phyloP scores from a whole-genome alignment of 2,113 vertebrate genomes.

The Mormyrus iriodes region DNA sequence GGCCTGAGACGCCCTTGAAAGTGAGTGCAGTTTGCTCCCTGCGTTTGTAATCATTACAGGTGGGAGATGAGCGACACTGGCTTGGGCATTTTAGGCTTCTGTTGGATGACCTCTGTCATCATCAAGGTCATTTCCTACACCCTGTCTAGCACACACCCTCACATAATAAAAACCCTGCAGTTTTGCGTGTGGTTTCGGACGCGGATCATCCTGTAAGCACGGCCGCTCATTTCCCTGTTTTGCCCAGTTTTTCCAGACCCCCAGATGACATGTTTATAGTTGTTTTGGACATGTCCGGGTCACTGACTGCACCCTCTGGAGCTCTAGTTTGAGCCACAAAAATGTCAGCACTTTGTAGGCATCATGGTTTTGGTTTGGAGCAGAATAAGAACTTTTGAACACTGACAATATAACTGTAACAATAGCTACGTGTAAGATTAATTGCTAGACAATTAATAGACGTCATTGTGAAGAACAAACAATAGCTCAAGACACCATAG shows the following conservation, averaged over 20 bases:
- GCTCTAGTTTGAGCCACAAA: neutral
- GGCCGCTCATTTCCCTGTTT: too few relatives aligned
- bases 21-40: slow-evolving; percentile 68
- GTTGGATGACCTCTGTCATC: slow-evolving; percentile 49
- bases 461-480: neutral
- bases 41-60: slow-evolving; percentile 65
- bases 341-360: neutral
- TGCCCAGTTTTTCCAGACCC: neutral
- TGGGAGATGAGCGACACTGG: slow-evolving; percentile 55
- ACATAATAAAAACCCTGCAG: neutral
- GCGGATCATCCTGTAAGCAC: neutral
- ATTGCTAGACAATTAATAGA: neutral
- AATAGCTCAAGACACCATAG: neutral
- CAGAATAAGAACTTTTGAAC: neutral
- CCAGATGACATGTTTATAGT: neutral
- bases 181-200: neutral
- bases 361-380: neutral
- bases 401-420: neutral
- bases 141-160: neutral
- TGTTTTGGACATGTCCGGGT: neutral
- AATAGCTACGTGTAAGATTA: neutral
- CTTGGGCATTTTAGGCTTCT: slow-evolving; percentile 47
- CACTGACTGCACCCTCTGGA: neutral
- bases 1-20: slow-evolving; percentile 62
- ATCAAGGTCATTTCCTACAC: slow-evolving; percentile 57